These are phyloP conservation scores for Drosophila pullipes DNA, from an alignment of 2,888 invertebrate genomes.

Conservation along the genomic window DNA sequence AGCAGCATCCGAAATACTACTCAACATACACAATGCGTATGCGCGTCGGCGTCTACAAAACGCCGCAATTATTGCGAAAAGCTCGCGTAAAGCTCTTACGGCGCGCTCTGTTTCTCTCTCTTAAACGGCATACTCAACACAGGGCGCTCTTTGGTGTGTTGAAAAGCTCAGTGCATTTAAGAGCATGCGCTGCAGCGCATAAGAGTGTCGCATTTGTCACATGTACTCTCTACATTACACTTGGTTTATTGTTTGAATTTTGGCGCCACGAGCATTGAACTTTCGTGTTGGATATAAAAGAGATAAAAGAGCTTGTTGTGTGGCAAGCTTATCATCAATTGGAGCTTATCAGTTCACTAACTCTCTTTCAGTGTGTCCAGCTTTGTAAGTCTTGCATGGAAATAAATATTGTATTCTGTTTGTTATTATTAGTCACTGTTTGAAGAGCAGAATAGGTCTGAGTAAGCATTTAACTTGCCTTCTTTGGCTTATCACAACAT, in stretches of 20 bases:
- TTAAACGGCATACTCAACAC: slow-evolving; percentile 57
- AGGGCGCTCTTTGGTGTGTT: slow-evolving; percentile 55
- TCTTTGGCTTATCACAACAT: background rate
- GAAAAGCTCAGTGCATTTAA: slow-evolving; percentile 59
- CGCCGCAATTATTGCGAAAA: slow-evolving; percentile 38
- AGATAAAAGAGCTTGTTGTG: slow-evolving; percentile 19
- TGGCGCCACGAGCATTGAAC: slow-evolving; percentile 68
- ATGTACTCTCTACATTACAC: slow-evolving; percentile 5
- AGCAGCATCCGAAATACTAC: slow-evolving; percentile 9
- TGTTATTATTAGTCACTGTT: background rate
- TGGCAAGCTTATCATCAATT: slow-evolving; percentile 53
- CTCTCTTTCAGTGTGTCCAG: slow-evolving; percentile 30
- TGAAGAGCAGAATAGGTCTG: background rate
- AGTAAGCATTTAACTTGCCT: background rate
- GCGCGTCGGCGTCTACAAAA: slow-evolving; percentile 16
- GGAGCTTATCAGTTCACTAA: slow-evolving; percentile 65
- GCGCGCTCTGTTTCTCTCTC: slow-evolving; percentile 18
- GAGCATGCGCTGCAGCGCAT: slow-evolving; percentile 3
- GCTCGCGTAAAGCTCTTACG: slow-evolving; percentile 38
- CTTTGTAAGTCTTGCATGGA: background rate
- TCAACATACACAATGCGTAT: slow-evolving; percentile 16
- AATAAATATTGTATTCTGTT: background rate
- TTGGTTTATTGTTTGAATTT: slow-evolving; percentile 24
- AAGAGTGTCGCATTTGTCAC: slow-evolving; percentile 1
- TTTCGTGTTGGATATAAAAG: slow-evolving; percentile 41